Evolutionary conservation across 2,797 vertebrate species (phyloP), one percentile per base, ranked within the genome.

Genomic region (Trematomus bernacchii): DNA sequence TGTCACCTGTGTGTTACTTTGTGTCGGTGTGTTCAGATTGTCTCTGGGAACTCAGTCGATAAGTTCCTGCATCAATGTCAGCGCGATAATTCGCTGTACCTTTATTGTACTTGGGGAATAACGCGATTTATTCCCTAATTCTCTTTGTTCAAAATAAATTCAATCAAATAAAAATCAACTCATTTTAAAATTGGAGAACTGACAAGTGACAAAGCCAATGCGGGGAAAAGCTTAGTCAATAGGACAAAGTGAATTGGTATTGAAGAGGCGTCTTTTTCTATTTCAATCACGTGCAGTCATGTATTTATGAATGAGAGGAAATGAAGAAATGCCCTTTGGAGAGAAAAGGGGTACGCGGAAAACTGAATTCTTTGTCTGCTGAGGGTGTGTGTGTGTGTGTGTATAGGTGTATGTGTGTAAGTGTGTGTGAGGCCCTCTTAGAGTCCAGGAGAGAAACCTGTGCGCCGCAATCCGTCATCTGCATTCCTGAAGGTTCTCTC

Each of bases 401-500:
- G 33, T 48, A 18, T 11, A 23, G 42, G 59, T 58, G 55, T 18
- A 33, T 21, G 47, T 63, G 69, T 14, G 47, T 64, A 70, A 27
- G 43, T 54, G 44, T 48, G 70, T 69, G 47, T 66, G 71, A 68
- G 86, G 76, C 37, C 70, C 63, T 85, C 70, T 54, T 27, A 30
- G 62, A 85, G 86, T 89, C 91, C 87, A 85, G 85, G 82, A 88
- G 84, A 90, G 87, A 89, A 93, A 92, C 88, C 85, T 87, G 85
- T 86, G 77, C 53, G 15, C 84, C 59, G 71, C 91, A 87, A 93
- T 91, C 92, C 84, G 85, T 93, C 93, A 94, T 93, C 90, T 92
- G 90, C 93, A 92, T 93, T 94, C 92, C 91, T 91, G 89, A 90
- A 93, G 92, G 85, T 86, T 91, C 90, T 78, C 88, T 93, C 92